These are phyloP conservation scores for Falcunculus frontatus DNA, from an alignment of 2,113 vertebrate genomes.

Conservation along the genomic window DNA sequence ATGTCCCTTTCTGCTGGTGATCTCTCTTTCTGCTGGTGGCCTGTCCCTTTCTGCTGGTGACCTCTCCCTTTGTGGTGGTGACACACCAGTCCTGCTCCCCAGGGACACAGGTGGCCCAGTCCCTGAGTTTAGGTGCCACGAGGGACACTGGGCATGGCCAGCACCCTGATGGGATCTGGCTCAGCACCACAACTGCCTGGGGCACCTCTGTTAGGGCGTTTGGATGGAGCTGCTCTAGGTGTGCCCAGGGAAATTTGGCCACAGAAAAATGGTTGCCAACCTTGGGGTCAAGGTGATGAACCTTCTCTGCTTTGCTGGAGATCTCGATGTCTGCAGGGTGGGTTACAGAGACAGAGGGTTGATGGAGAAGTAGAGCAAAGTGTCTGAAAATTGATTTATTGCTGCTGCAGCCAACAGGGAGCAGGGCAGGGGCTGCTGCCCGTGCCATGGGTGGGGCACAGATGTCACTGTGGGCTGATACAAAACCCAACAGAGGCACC, in stretches of 20 bases:
- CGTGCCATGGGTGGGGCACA: accelerated
- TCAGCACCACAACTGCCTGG: background rate
- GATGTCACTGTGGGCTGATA: accelerated
- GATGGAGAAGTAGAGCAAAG: background rate
- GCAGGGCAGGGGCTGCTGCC: background rate
- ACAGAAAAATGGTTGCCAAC: too few species aligned
- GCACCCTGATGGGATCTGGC: background rate
- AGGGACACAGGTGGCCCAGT: accelerated
- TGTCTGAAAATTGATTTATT: background rate
- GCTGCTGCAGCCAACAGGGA: background rate
- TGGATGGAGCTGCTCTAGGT: accelerated
- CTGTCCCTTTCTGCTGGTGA: background rate
- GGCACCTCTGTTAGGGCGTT: background rate
- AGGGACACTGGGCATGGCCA: background rate
- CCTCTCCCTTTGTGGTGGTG: background rate
- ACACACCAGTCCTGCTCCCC: background rate
- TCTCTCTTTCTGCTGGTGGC: background rate
- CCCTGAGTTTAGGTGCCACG: background rate
- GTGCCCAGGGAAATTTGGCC: background rate
- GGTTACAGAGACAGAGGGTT: background rate
- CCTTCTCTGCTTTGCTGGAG: background rate
- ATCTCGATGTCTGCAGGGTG: accelerated
- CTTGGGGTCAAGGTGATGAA: background rate
- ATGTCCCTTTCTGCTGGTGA: background rate
- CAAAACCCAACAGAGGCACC: accelerated